These are phyloP conservation scores for Hirudinaria manillensis DNA, from an alignment of 2,888 invertebrate species.

Conservation along the genomic window DNA sequence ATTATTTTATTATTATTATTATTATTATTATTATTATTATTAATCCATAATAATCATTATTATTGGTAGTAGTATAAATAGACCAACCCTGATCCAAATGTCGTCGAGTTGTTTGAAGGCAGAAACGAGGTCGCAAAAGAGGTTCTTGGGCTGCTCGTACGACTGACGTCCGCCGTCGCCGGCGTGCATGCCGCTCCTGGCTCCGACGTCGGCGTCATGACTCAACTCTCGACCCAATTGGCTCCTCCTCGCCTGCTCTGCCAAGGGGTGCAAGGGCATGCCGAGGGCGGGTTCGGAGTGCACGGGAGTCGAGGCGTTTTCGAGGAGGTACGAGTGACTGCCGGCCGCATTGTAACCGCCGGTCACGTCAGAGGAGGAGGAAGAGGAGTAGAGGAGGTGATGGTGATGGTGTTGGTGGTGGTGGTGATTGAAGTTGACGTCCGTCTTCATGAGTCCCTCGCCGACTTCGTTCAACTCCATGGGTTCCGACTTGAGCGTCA, in stretches of 20 bases:
- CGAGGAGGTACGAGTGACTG: not conserved
- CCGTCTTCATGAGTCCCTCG: not conserved
- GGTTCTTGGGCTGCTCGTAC: conserved; percentile 22
- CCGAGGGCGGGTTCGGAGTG: not conserved
- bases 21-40: too few relatives aligned
- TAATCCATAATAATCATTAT: too few relatives aligned
- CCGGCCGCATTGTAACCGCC: not conserved
- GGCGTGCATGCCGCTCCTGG: not conserved
- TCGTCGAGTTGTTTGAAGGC: conserved; percentile 34
- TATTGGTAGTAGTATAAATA: too few relatives aligned
- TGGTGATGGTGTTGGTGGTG: too few relatives aligned
- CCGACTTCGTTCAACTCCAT: conserved; percentile 10
- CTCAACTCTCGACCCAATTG: conserved; percentile 19
- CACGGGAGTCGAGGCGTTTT: not conserved
- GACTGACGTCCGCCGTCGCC: not conserved
- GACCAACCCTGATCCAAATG: conserved; percentile 33
- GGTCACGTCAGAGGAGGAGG: not conserved
- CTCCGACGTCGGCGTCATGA: not conserved
- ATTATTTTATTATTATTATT: too few relatives aligned
- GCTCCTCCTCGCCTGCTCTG: conserved; percentile 15
- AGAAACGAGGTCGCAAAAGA: conserved; percentile 30
- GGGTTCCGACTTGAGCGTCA: conserved; percentile 7
- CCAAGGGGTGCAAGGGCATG: not conserved
- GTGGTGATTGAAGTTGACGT: conserved; percentile 18
- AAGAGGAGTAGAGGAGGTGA: too few relatives aligned